Evolutionary conservation across 2,888 invertebrate genomes (phyloP), one percentile per base, ranked within the genome.

Genomic region (Theretra japonica): DNA sequence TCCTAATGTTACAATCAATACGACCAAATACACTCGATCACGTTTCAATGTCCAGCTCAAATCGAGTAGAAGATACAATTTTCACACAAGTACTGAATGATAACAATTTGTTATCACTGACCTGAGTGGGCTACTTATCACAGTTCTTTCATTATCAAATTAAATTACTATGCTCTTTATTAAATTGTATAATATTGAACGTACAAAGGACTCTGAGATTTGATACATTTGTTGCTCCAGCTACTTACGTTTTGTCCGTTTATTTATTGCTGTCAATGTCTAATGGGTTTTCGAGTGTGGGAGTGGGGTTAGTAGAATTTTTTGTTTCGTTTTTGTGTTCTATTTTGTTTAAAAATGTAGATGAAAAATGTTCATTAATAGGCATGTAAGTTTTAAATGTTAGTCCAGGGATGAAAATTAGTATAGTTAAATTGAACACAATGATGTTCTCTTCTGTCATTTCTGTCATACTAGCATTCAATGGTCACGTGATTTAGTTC

Each of bases 91-190:
- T 65, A 41, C 65, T 48, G 23, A 15, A 65, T 65, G 65, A 65
- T 65, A 48, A 65, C 41, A 60, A n/a, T 11, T 23, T 48, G 41
- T 65, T 65, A 65, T 65, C 65, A 23, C 21, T 17, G 23, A 17
- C 41, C 41, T 65, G 48, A 65, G 41, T 65, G 11, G 48, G 65
- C 65, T 65, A 65, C 62, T 65, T 65, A 65, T 65, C 65, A 65
- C 48, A 48, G 33, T 19, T 60, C 41, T 65, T 53, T 23, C 65
- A 48, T 65, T 65, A 65, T 65, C 65, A 33, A 41, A 21, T 65
- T 25, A 65, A 65, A 65, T 65, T 65, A 65, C 21, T 23, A 48
- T 48, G 23, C 41, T 65, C 65, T 62, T 23, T 48, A 65, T 65
- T 65, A 65, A 17, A 62, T 41, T 41, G 23, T 23, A 17, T 65